Percentiles rank a stretch among this genome's conserved stretches.
Evolutionary conservation across 2,888 invertebrate genomes (phyloP).

Genomic region (Dryobotodes eremita): DNA sequence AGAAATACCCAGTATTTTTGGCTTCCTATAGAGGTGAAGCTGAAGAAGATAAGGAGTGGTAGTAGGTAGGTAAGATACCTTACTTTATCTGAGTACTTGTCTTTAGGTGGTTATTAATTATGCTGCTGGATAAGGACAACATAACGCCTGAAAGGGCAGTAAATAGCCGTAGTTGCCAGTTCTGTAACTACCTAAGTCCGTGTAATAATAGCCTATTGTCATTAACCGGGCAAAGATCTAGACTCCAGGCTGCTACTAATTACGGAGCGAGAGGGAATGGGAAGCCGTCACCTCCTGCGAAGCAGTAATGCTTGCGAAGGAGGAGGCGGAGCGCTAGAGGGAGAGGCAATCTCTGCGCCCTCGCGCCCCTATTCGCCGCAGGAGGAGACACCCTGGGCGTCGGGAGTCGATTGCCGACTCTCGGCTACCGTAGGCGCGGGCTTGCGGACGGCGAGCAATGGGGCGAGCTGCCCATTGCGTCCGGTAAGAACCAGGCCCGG

Average conservation of each 20-base stretch:
- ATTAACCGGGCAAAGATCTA: neutral
- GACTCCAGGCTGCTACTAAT: neutral
- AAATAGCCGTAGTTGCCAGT: neutral
- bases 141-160: neutral
- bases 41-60: conserved; percentile 7
- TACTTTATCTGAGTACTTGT: neutral
- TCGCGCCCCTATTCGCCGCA: no score
- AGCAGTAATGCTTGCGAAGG: no score
- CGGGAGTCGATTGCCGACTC: no score
- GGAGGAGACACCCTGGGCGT: no score
- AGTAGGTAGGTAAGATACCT: conserved; percentile 17
- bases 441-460: no score
- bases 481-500: no score
- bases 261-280: no score
- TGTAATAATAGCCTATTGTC: neutral
- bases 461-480: no score
- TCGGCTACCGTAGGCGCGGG: no score
- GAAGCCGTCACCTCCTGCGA: no score
- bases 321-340: no score
- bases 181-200: neutral
- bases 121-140: neutral
- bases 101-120: neutral
- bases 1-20: conserved; percentile 33
- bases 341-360: no score
- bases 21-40: conserved; percentile 33